Percentiles rank a stretch among this genome's conserved stretches.
These are phyloP conservation scores for Thalpophila matura DNA, from an alignment of 2,888 invertebrate genomes.

Conservation along the genomic window DNA sequence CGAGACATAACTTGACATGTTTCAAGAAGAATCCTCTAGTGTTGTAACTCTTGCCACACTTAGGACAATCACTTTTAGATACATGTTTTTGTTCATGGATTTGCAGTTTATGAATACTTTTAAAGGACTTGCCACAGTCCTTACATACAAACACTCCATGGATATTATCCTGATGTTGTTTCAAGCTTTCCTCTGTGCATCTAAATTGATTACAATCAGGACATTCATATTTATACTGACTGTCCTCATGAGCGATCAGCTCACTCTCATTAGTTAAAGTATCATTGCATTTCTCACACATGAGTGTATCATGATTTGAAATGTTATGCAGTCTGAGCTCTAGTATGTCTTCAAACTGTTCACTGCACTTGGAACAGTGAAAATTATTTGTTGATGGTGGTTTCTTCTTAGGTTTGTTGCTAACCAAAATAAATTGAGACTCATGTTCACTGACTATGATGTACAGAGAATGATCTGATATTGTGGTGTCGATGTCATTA, in stretches of 20 bases:
- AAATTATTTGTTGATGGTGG: conserved; percentile 43
- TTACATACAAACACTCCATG: conserved; percentile 78
- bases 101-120: conserved; percentile 75
- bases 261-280: conserved; percentile 66
- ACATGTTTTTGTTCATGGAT: conserved; percentile 81
- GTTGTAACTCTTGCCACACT: conserved; percentile 82
- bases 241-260: conserved; percentile 67
- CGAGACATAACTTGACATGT: conserved; percentile 81
- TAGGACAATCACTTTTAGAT: conserved; percentile 78
- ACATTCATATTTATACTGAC: conserved; percentile 71
- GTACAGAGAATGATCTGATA: conserved; percentile 71
- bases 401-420: conserved; percentile 60
- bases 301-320: conserved; percentile 68
- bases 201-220: conserved; percentile 70
- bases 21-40: conserved; percentile 81
- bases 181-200: conserved; percentile 73
- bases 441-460: conserved; percentile 72
- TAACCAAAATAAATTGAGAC: conserved; percentile 71
- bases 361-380: conserved; percentile 71
- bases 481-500: conserved; percentile 63
- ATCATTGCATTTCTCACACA: conserved; percentile 76
- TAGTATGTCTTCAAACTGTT: conserved; percentile 63
- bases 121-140: conserved; percentile 81
- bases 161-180: conserved; percentile 70
- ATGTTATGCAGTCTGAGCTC: conserved; percentile 74